Conservation (phyloP, 1,140 invertebrate species). For the Pseudomyrmex pallidus region DNA sequence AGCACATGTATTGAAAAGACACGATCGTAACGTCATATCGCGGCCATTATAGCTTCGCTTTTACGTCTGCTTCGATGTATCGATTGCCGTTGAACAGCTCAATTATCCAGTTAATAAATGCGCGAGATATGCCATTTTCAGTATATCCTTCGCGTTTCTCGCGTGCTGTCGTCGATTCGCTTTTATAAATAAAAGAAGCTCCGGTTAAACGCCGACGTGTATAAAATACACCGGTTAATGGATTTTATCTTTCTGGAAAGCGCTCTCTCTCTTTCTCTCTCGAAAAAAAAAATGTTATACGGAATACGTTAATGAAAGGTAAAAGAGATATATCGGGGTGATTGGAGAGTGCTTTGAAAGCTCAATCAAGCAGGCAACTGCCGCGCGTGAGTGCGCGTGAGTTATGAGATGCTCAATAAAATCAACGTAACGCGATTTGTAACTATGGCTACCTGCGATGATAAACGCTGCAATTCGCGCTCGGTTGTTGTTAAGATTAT, state of each 20-base stretch:
- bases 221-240: not conserved
- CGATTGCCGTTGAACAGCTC: not conserved
- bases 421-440: constrained; percentile 14
- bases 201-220: not conserved
- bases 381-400: not conserved
- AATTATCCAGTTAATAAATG: constrained; percentile 2
- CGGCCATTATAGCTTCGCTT: not conserved
- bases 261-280: too few relatives aligned
- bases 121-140: not conserved
- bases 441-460: not conserved
- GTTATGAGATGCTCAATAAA: constrained; percentile 21
- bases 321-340: constrained; percentile 1
- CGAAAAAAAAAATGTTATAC: not conserved
- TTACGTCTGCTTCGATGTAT: not conserved
- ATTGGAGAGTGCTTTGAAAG: constrained; percentile 11
- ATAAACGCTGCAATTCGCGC: constrained; percentile 13
- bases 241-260: not conserved
- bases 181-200: constrained; percentile 23
- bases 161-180: not conserved
- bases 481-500: not conserved
- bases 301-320: constrained; percentile 2
- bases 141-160: not conserved
- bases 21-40: not conserved
- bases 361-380: constrained; percentile 11
- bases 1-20: not conserved